Base-by-base conservation (phyloP, 1,140 invertebrate species). In the Lordiphosa collinella region DNA sequence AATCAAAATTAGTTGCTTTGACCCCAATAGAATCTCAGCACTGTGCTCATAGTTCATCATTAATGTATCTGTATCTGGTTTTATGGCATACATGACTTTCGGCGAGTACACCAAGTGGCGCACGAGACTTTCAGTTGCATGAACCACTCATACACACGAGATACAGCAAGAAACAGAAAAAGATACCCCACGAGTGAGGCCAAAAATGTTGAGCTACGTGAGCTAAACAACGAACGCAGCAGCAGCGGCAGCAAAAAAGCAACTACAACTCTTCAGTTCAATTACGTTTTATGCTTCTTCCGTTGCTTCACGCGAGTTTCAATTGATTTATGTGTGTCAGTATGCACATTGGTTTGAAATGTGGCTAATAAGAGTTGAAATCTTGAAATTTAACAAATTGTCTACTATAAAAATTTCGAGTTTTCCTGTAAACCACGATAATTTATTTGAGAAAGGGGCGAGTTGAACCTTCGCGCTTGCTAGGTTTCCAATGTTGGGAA, bases 21-120 rank as follows among this genome's bases (percentile, higher is more conserved):
- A 79, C 75, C 75, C 56, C 58, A 65, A 65, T 79, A 40, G 16
- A 4, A 71, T 41, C 7, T 32, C 5, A 43, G n/a, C 25, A 5
- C 25, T 1, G 25, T 29, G 25, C 0, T 29, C 25, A 29, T 5
- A 29, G 25, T 29, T 29, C n/a, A 43, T 58, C 5, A 57, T 59
- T 49, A 48, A 75, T 57, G 47, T 37, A 53, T 34, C 13, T 14
- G 18, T 49, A 37, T 38, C 11, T 40, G 41, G 31, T 55, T 56
- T 54, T 47, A 40, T 71, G 76, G 76, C 71, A 82, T 82, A 82
- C 76, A 71, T 82, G 76, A 82, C 76, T 82, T 51, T 66, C 62
- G 6, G 58, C 40, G 46, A 72, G 78, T 78, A 84, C 61, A 43
- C 66, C 40, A 16, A 41, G 13, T 51, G 70, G 75, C 58, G 75